Evolutionary conservation across 2,888 invertebrate genomes (phyloP).

Genomic region (Cephus runcator): DNA sequence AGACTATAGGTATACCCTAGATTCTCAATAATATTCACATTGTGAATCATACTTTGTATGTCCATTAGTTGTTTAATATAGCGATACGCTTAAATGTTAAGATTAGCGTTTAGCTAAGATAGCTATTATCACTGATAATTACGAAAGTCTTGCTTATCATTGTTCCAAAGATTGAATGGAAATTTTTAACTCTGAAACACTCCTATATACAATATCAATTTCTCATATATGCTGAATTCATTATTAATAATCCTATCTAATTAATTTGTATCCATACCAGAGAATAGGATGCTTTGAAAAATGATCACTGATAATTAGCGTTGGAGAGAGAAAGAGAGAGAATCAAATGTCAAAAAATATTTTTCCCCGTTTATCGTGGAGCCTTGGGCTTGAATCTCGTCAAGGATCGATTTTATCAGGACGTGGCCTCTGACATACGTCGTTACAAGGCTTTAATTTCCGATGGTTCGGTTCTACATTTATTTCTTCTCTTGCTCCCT

Average conservation of each 20-base stretch:
- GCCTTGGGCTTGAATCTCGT: background rate
- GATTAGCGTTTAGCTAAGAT: background rate
- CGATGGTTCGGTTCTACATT: conserved; percentile 7
- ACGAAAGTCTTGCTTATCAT: background rate
- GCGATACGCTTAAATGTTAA: background rate
- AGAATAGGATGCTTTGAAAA: background rate
- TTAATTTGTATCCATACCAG: background rate
- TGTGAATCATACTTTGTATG: background rate
- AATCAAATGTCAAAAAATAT: background rate
- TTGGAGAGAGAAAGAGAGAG: background rate
- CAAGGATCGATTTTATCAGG: background rate
- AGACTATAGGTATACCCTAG: background rate
- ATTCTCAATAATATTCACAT: background rate
- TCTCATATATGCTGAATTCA: background rate
- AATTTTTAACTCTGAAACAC: background rate
- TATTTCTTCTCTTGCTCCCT: background rate
- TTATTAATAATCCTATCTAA: background rate
- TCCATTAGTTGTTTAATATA: background rate
- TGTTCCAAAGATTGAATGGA: background rate
- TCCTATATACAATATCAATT: background rate
- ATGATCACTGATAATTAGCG: background rate
- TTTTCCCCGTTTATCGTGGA: background rate
- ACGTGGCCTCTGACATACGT: background rate
- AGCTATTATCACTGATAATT: background rate
- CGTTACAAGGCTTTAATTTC: conserved; percentile 21